Evolutionary conservation across 2,888 invertebrate genomes (phyloP).

Genomic region (Dyspetes luteomarginatus): DNA sequence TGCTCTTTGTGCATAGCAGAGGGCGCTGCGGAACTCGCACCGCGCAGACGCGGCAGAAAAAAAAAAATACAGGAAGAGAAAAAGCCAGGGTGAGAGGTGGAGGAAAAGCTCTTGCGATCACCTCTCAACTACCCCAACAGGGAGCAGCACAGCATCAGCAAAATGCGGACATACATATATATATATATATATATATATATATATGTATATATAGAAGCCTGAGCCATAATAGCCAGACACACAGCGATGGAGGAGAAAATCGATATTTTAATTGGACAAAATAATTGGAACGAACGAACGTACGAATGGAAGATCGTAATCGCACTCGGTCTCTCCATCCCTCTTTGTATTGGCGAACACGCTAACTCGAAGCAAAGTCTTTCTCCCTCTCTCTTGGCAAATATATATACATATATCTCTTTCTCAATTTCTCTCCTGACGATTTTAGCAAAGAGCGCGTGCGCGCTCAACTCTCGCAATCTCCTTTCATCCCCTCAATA

Average conservation of each 20-base stretch:
- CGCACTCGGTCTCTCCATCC: constrained; percentile 75
- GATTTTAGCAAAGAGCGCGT: constrained; percentile 13
- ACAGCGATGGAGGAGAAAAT: constrained; percentile 83
- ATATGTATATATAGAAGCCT: constrained; percentile 1
- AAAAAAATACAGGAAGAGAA: constrained; percentile 17
- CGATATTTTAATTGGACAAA: constrained; percentile 83
- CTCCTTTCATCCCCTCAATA: constrained; percentile 51
- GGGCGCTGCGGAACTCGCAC: constrained; percentile 26
- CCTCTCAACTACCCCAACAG: neutral
- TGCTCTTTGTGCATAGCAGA: constrained; percentile 72
- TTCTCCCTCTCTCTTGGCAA: constrained; percentile 28
- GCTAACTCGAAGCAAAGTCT: constrained; percentile 28
- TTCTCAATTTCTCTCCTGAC: constrained; percentile 31
- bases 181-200: neutral
- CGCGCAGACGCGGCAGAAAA: constrained; percentile 32
- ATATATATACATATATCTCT: constrained; percentile 16
- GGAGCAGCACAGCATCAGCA: constrained; percentile 18
- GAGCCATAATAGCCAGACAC: constrained; percentile 44
- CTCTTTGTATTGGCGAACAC: constrained; percentile 72
- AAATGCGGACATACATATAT: constrained; percentile 8
- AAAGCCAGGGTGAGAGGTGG: constrained; percentile 5
- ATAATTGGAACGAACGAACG: constrained; percentile 83
- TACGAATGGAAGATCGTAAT: constrained; percentile 83
- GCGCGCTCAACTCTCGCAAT: constrained; percentile 46
- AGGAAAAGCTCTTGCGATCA: constrained; percentile 39